A percentile compares a stretch with the other conserved stretches of the same genome.
phyloP scores from a whole-genome alignment of 2,888 invertebrate species.

The Lysandra bellargus region DNA sequence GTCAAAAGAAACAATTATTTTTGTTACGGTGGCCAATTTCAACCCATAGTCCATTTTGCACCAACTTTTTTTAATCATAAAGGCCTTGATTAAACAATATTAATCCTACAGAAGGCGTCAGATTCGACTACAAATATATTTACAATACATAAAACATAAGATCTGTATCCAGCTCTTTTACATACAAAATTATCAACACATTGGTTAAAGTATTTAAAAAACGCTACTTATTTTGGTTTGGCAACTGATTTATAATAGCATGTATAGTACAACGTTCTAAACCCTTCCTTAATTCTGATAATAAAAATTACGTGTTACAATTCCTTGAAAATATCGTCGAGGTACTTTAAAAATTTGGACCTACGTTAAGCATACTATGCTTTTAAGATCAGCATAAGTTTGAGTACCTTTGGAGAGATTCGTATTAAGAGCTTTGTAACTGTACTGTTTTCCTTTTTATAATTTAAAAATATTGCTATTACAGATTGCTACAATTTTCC shows the following conservation, averaged over 20 bases:
- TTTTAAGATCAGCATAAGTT: neutral
- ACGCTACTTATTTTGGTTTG: constrained; percentile 1
- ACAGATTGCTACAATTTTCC: too few species aligned
- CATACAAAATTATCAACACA: constrained; percentile 2
- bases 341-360: neutral
- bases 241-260: neutral
- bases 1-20: too few species aligned
- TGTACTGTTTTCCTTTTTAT: too few species aligned
- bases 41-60: neutral
- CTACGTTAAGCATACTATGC: too few species aligned
- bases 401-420: neutral
- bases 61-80: neutral
- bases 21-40: too few species aligned
- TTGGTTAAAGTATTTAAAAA: neutral
- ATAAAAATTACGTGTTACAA: too few species aligned
- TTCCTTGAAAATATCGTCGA: neutral
- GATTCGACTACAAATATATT: neutral
- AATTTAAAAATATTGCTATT: too few species aligned
- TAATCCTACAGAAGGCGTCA: constrained; percentile 7
- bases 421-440: neutral
- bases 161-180: constrained; percentile 6
- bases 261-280: neutral
- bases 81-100: constrained; percentile 18
- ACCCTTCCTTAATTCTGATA: too few species aligned
- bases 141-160: neutral